A percentile compares a stretch with the other conserved stretches of the same genome.
phyloP scores from a whole-genome alignment of 2,888 invertebrate species.

The Molanna angustata region DNA sequence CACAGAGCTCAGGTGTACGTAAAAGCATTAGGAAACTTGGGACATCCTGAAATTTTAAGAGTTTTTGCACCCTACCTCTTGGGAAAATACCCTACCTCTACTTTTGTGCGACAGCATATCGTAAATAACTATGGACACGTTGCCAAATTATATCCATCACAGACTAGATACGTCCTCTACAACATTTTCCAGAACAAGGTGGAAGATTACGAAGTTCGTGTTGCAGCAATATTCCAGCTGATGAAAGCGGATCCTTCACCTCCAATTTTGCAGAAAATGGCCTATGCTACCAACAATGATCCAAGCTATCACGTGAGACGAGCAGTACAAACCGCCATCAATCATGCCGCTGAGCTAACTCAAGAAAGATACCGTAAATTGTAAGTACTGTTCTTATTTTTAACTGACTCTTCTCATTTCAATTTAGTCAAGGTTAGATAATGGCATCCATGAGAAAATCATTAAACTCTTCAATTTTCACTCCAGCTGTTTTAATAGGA shows the following conservation, averaged over 20 bases:
- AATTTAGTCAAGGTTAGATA: no score
- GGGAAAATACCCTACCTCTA: constrained; percentile 54
- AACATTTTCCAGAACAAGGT: constrained; percentile 65
- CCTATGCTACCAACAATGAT: constrained; percentile 64
- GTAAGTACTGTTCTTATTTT: no score
- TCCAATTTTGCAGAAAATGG: constrained; percentile 67
- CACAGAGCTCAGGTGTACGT: constrained; percentile 60
- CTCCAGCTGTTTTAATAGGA: no score
- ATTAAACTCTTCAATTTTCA: no score
- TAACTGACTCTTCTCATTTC: no score
- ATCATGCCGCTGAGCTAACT: constrained; percentile 52
- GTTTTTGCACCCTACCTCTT: constrained; percentile 67
- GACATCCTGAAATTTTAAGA: constrained; percentile 57
- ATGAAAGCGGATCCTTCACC: constrained; percentile 60
- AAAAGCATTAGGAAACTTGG: constrained; percentile 64
- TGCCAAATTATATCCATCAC: constrained; percentile 49
- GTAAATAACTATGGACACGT: constrained; percentile 56
- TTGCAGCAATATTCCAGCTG: constrained; percentile 60
- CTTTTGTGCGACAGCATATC: constrained; percentile 63
- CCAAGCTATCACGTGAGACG: constrained; percentile 62
- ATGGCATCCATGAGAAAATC: no score
- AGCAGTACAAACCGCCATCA: constrained; percentile 62
- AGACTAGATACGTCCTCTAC: constrained; percentile 58
- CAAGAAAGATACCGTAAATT: constrained; percentile 46
- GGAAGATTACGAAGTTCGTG: constrained; percentile 64